phyloP scores from a whole-genome alignment of 2,797 vertebrate genomes.

The Helicolenus hilgendorfi region DNA sequence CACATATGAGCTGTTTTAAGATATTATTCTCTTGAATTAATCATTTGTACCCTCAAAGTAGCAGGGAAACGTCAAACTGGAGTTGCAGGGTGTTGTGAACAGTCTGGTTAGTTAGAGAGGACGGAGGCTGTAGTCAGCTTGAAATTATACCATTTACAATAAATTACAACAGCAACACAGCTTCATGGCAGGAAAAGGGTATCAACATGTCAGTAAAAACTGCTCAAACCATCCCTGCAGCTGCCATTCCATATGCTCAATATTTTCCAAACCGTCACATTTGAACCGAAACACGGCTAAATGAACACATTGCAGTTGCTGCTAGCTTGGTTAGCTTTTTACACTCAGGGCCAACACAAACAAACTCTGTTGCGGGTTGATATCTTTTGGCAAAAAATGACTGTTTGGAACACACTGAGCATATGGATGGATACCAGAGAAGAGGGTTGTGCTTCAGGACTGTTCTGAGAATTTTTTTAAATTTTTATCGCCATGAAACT shows the following conservation, averaged over 20 bases:
- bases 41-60: background rate
- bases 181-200: background rate
- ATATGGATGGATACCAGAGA: slow-evolving; percentile 19
- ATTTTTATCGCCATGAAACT: background rate
- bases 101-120: background rate
- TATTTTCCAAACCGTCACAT: background rate
- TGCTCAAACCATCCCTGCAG: background rate
- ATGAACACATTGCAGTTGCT: background rate
- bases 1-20: background rate
- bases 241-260: slow-evolving; percentile 14
- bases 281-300: background rate
- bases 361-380: slow-evolving; percentile 4
- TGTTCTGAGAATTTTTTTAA: background rate
- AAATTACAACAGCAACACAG: background rate
- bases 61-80: background rate
- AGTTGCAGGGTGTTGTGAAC: background rate
- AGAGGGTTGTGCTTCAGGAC: background rate
- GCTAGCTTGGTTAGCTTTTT: slow-evolving; percentile 7
- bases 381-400: slow-evolving; percentile 1
- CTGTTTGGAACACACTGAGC: background rate
- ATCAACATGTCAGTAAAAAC: slow-evolving; percentile 13
- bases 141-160: background rate
- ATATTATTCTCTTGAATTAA: background rate
- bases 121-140: background rate
- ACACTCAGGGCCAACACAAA: slow-evolving; percentile 7